Percentiles rank a stretch among this genome's conserved stretches.
Evolutionary conservation across 2,888 invertebrate species (phyloP).

Genomic region (Ophioninae sp.): DNA sequence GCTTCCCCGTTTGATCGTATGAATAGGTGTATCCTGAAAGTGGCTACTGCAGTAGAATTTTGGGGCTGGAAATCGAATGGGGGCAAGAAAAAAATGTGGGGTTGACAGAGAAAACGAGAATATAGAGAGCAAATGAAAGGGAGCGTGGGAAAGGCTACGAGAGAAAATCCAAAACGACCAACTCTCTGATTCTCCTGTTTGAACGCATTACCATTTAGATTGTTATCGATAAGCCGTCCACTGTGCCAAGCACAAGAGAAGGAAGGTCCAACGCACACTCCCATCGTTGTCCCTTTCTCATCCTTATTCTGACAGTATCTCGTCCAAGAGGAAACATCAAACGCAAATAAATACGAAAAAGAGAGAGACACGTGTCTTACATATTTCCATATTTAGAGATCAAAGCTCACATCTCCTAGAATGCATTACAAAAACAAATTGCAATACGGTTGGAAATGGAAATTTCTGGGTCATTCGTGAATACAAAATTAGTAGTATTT

Average conservation of each 20-base stretch:
- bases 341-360: background rate
- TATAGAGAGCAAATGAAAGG: slow-evolving; percentile 30
- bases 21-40: slow-evolving; percentile 25
- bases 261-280: background rate
- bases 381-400: slow-evolving; percentile 51
- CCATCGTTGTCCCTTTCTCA: slow-evolving; percentile 17
- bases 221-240: slow-evolving; percentile 65
- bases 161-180: slow-evolving; percentile 54
- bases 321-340: slow-evolving; percentile 12
- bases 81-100: slow-evolving; percentile 11
- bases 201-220: slow-evolving; percentile 70
- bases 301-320: slow-evolving; percentile 15
- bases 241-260: slow-evolving; percentile 20
- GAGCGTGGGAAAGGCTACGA: slow-evolving; percentile 43
- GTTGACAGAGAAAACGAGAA: slow-evolving; percentile 36
- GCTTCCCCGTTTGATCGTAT: slow-evolving; percentile 23
- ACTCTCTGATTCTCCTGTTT: slow-evolving; percentile 57
- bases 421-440: slow-evolving; percentile 31
- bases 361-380: slow-evolving; percentile 15
- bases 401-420: background rate
- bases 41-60: slow-evolving; percentile 12
- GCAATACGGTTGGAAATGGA: background rate
- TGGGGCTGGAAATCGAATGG: slow-evolving; percentile 31
- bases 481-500: background rate
- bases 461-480: background rate